Evolutionary conservation across 2,797 vertebrate genomes (phyloP).

Genomic region (Pelodytes ibericus): DNA sequence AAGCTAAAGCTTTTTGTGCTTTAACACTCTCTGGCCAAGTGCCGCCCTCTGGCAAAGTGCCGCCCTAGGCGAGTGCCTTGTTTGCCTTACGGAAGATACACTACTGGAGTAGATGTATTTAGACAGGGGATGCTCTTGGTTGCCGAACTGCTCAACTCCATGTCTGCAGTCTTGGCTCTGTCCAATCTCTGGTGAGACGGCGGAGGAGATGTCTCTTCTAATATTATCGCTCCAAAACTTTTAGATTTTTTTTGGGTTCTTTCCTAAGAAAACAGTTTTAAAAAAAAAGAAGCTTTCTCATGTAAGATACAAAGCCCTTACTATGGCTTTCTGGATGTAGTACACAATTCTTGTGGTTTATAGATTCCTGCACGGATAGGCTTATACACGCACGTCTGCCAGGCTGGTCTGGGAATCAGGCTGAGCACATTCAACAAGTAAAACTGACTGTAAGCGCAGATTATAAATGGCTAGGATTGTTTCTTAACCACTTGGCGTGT

Average conservation of each 20-base stretch:
- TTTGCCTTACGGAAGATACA: too few relatives aligned
- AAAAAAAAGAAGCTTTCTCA: constrained; percentile 12
- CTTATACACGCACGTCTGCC: constrained; percentile 10
- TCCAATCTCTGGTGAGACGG: constrained; percentile 22
- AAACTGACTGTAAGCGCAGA: too few relatives aligned
- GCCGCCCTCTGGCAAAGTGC: too few relatives aligned
- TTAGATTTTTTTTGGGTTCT: not conserved
- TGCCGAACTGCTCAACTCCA: not conserved
- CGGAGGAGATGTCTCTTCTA: constrained; percentile 23
- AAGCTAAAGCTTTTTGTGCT: too few relatives aligned
- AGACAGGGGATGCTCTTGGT: not conserved
- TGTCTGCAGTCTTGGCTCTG: constrained; percentile 11
- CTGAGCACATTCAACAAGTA: too few relatives aligned
- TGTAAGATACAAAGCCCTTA: constrained; percentile 9
- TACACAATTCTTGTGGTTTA: constrained; percentile 38
- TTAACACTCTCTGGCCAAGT: too few relatives aligned
- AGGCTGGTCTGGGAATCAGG: not conserved
- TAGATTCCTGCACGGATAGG: constrained; percentile 23
- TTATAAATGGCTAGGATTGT: too few relatives aligned
- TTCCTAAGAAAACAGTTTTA: constrained; percentile 46
- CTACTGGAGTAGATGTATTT: constrained; percentile 8
- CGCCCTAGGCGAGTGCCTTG: too few relatives aligned
- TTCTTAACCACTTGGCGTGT: too few relatives aligned
- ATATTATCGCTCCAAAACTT: constrained; percentile 22
- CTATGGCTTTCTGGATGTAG: constrained; percentile 34